Percentiles rank a stretch among this genome's conserved stretches.
Evolutionary conservation across 1,140 invertebrate genomes (phyloP).

Genomic region (Scaptomyza hsui): DNA sequence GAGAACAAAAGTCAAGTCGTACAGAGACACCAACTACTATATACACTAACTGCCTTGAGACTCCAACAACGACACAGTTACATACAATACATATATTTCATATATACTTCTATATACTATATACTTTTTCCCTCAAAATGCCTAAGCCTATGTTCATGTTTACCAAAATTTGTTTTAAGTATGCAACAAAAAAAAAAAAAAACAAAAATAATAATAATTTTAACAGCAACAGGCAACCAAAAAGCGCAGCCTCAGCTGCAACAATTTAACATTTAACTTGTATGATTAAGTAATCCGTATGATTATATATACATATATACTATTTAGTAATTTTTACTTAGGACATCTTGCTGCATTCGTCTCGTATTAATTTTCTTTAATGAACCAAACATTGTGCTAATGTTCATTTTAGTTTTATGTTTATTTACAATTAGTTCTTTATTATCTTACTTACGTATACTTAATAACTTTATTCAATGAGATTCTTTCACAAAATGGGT

Average conservation of each 20-base stretch:
- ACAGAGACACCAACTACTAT: conserved; percentile 15
- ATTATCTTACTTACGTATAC: conserved; percentile 5
- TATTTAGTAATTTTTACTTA: conserved; percentile 46
- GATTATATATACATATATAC: conserved; percentile 3
- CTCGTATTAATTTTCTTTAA: conserved; percentile 30
- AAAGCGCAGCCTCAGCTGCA: conserved; percentile 62
- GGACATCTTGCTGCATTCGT: conserved; percentile 49
- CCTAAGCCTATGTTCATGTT: conserved; percentile 71
- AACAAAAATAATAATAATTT: conserved; percentile 16
- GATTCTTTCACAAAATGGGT: conserved; percentile 21
- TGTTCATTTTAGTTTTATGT: conserved; percentile 47
- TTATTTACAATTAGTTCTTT: conserved; percentile 28
- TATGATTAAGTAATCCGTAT: conserved; percentile 51
- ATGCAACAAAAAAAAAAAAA: conserved; percentile 51
- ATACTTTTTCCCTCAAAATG: conserved; percentile 35
- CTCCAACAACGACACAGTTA: conserved; percentile 33
- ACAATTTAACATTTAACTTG: conserved; percentile 49
- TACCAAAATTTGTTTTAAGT: conserved; percentile 69
- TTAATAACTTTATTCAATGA: conserved; percentile 11
- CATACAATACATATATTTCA: conserved; percentile 47
- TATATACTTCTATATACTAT: conserved; percentile 39
- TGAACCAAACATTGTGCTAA: conserved; percentile 29
- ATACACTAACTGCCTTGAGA: conserved; percentile 28
- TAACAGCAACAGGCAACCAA: conserved; percentile 51
- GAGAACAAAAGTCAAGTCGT: background rate